Base-by-base conservation (phyloP, 2,113 vertebrate genomes). In the Leucoraja erinaceus region DNA sequence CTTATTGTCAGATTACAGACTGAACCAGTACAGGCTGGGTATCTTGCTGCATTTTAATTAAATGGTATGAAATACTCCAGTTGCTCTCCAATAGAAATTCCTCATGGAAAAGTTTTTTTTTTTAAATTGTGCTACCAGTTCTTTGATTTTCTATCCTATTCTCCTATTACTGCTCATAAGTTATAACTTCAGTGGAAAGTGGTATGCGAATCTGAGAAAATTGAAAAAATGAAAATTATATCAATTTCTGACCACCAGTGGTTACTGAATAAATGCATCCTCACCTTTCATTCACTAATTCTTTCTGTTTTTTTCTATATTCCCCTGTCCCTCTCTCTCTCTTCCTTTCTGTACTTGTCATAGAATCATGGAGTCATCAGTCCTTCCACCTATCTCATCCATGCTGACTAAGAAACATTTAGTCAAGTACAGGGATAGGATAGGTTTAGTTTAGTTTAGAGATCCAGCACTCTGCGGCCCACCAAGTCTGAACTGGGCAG, bases 1-100 rank as follows among this genome's bases (percentile, higher is more conserved):
- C 88, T 88, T 88, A 66, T 90, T 90, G 66, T 72, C 66, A 90
- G 88, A 90, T 90, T 72, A 70, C 66, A 90, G 31, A 70, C 31
- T 70, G 88, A 47, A 22, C 5, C 63, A 90, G 61, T 47, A 10
- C 33, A 90, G 14, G 63, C 61, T 38, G 18, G 88, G 63, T 6
- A 38, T 90, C 63, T 63, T 70, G 88, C 61, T 90, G 88, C 33
- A 90, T 90, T 90, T 70, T 90, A 90, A 38, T 90, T 68, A 33
- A 10, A 1, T 90, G n/a, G 33, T 68, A 61, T 63, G 63, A 88
- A 63, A 88, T 88, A 63, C 28, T 81, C 38, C 10, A 54, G 78
- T 81, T 81, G 78, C 47, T 56, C 47, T 81, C 78, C 28, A 12
- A 79, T 38, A 38, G n/a, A 0, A 31, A 47, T 47, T 47, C 31